Evolutionary conservation across 2,797 vertebrate species (phyloP), one percentile per base, ranked within the genome.

Genomic region (Hippocampus kuda): DNA sequence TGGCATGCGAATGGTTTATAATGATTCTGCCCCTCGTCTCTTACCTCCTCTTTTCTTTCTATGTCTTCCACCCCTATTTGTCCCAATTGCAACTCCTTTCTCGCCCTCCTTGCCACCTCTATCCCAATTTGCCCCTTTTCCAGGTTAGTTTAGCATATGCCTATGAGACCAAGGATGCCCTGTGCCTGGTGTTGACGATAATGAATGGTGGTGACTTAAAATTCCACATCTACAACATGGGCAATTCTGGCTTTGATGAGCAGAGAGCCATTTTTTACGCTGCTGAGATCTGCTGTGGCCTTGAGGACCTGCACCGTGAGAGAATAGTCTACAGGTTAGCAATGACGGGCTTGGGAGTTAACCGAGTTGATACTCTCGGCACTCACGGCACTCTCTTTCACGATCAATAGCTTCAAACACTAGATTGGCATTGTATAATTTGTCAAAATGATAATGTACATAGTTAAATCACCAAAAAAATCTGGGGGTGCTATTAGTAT

Each of bases 201-300:
- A 95, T 97, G 95, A 95, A 95, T 20, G 95, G 95, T 72, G 95
- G 95, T 2, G 95, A 97, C 86, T 82, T 96, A 77, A 96, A 95
- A 84, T 97, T 95, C 80, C 95, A 97, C 88, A 95, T 97, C 80
- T 93, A 96, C 85, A 95, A 94, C 86, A 91, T 95, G 93, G 94
- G 94, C 68, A 91, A 89, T 80, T 94, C 94, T 0, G 94, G 95
- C 81, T 93, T 97, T n/a, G 93, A 95, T 11, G 94, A 95, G 82
- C 91, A 92, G 85, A 90, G 94, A 62, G 94, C 94, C 57, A 89
- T 97, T 77, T 96, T 97, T 88, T 96, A 96, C 59, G 94, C 94
- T 73, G 94, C 94, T n/a, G 94, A 96, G 82, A 88, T 97, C 79
- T 94, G 94, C 89, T 96, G 94, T 69, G 94, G 94, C 78, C 84